These are phyloP conservation scores for Congeria kusceri DNA, from an alignment of 2,888 invertebrate genomes.

Conservation along the genomic window DNA sequence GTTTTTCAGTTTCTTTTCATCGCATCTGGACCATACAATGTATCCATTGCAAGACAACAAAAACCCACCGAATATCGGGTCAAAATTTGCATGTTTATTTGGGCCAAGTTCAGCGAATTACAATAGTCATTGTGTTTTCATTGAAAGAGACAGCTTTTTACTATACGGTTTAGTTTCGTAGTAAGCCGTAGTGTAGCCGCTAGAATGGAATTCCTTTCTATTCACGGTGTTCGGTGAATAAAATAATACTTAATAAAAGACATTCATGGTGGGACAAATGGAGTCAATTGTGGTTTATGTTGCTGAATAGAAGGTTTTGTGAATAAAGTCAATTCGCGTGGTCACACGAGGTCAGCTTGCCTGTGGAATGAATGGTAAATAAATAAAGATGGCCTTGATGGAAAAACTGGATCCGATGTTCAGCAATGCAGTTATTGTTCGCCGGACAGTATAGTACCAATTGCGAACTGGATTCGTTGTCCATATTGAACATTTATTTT, in stretches of 20 bases:
- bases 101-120: slow-evolving; percentile 23
- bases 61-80: too few relatives aligned
- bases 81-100: neutral
- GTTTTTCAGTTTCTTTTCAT: too few relatives aligned
- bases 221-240: slow-evolving; percentile 49
- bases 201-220: slow-evolving; percentile 50
- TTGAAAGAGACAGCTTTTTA: slow-evolving; percentile 16
- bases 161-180: slow-evolving; percentile 42
- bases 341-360: slow-evolving; percentile 45
- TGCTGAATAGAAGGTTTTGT: slow-evolving; percentile 46
- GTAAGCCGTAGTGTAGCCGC: slow-evolving; percentile 25
- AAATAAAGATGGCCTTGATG: slow-evolving; percentile 32
- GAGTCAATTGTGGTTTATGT: slow-evolving; percentile 40
- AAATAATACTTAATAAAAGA: slow-evolving; percentile 56
- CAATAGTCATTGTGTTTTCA: neutral
- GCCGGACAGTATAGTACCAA: too few relatives aligned
- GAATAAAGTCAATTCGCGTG: slow-evolving; percentile 40
- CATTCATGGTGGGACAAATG: slow-evolving; percentile 60
- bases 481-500: too few relatives aligned
- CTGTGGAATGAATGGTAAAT: slow-evolving; percentile 12
- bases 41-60: too few relatives aligned
- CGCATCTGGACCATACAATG: too few relatives aligned
- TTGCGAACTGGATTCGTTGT: too few relatives aligned
- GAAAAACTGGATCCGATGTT: slow-evolving; percentile 3
- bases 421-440: neutral